Evolutionary conservation across 2,888 invertebrate species (phyloP).

Genomic region (Syrista parreyssii): DNA sequence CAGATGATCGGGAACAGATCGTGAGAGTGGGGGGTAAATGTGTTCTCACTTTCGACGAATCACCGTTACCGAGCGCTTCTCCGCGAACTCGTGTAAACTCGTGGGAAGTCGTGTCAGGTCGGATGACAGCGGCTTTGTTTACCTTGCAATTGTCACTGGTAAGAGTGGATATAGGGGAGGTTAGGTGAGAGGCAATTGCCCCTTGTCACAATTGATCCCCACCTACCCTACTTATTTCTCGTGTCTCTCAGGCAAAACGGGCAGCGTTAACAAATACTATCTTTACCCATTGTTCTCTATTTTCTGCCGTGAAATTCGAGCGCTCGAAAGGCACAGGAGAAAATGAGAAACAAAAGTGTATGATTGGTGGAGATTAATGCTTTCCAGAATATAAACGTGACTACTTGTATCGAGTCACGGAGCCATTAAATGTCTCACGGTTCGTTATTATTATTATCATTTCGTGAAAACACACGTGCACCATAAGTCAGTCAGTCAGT

Average conservation of each 20-base stretch:
- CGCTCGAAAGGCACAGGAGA: neutral
- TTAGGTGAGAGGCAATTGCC: too few species aligned
- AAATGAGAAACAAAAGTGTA: neutral
- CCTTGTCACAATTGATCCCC: too few species aligned
- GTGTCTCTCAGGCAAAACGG: neutral
- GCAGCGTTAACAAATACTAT: neutral
- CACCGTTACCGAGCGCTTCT: conserved; percentile 36
- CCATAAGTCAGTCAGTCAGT: neutral
- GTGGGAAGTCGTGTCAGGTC: neutral
- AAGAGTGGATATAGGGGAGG: too few species aligned
- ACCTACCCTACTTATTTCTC: neutral
- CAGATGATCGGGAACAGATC: neutral
- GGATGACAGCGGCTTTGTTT: neutral
- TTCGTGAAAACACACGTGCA: neutral
- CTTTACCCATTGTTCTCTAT: neutral
- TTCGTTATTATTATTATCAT: neutral
- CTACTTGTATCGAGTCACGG: neutral
- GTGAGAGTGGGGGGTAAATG: conserved; percentile 9
- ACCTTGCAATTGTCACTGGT: neutral
- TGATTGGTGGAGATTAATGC: neutral
- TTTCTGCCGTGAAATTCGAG: neutral
- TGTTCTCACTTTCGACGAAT: conserved; percentile 47
- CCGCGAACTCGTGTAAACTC: neutral
- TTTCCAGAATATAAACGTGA: neutral
- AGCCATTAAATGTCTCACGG: neutral